Percentiles rank a stretch among this genome's conserved stretches.
phyloP scores from a whole-genome alignment of 2,888 invertebrate genomes.

The Diarsia dahlii region DNA sequence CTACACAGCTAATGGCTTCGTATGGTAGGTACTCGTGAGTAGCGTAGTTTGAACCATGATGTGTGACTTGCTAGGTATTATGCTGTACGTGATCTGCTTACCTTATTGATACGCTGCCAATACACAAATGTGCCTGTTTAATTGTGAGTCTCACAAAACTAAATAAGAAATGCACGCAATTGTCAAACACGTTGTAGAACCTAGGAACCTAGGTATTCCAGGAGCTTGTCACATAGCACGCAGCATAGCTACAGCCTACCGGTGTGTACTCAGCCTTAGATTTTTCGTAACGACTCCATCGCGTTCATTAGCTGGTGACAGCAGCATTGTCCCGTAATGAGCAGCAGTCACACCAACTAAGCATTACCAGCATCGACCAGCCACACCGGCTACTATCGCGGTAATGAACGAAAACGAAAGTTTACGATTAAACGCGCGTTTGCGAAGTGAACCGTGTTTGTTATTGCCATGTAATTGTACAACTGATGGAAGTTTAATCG shows the following conservation, averaged over 20 bases:
- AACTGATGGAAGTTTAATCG: constrained; percentile 48
- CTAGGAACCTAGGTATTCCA: too few species aligned
- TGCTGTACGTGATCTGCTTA: background rate
- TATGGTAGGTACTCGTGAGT: background rate
- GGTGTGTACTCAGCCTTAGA: constrained; percentile 19
- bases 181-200: too few species aligned
- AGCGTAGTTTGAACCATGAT: background rate
- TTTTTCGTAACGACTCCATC: constrained; percentile 47
- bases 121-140: background rate
- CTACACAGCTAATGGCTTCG: constrained; percentile 2
- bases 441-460: constrained; percentile 51
- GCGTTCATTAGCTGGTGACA: constrained; percentile 56
- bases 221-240: background rate
- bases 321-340: constrained; percentile 72
- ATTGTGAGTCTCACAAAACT: background rate
- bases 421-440: constrained; percentile 60
- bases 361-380: constrained; percentile 69
- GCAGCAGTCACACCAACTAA: constrained; percentile 76
- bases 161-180: too few species aligned
- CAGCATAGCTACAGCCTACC: background rate
- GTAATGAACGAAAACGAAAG: constrained; percentile 79
- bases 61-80: too few species aligned
- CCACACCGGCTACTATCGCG: constrained; percentile 59
- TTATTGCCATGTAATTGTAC: constrained; percentile 53
- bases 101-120: background rate